A percentile compares a stretch with the other conserved stretches of the same genome.
These are phyloP conservation scores for Andinoacara biseriatus DNA, from an alignment of 2,113 vertebrate genomes.

Conservation along the genomic window DNA sequence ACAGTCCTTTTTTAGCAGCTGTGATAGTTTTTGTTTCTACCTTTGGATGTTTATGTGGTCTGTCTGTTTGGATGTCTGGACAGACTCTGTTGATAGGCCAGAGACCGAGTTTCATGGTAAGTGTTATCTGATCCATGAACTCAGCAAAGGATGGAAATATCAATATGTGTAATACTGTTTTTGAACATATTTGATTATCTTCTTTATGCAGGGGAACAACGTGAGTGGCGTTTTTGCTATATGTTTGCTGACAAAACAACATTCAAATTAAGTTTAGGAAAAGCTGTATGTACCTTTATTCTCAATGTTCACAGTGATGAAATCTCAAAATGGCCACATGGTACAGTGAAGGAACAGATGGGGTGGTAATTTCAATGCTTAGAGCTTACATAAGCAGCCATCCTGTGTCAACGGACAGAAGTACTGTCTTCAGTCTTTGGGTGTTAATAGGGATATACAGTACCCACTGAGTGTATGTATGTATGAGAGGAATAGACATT, in stretches of 20 bases:
- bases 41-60: background rate
- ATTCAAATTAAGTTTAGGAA: conserved; percentile 11
- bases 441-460: conserved; percentile 17
- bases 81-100: background rate
- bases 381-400: conserved; percentile 61
- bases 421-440: conserved; percentile 27
- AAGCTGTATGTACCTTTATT: conserved; percentile 1
- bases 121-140: background rate
- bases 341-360: conserved; percentile 66
- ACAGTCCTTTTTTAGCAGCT: background rate
- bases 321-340: conserved; percentile 60
- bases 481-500: background rate
- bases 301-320: conserved; percentile 17
- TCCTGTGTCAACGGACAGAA: conserved; percentile 53
- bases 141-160: background rate
- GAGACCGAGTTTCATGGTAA: background rate
- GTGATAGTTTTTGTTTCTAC: background rate
- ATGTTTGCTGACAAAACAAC: conserved; percentile 2
- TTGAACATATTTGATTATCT: background rate
- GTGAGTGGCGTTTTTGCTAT: background rate
- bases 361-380: conserved; percentile 67
- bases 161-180: background rate
- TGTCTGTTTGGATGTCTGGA: background rate
- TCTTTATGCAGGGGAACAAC: background rate
- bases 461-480: conserved; percentile 4